Evolutionary conservation across 2,888 invertebrate genomes (phyloP), one percentile per base, ranked within the genome.

Genomic region (Drosophila mercatorum): DNA sequence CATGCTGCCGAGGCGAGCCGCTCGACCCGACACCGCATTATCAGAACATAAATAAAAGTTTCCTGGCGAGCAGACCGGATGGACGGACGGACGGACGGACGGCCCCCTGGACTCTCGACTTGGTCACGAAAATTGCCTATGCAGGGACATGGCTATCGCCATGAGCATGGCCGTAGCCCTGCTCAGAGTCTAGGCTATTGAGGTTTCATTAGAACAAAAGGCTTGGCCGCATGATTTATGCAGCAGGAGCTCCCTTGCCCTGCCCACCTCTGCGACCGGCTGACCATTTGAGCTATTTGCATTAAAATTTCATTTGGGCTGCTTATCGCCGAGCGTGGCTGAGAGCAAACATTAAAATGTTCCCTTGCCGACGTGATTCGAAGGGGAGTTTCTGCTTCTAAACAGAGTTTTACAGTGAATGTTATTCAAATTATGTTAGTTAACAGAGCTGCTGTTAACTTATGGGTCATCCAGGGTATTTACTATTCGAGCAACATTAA

Each of bases 201-300:
- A 79, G 68, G 76, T 69, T 69, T 75, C 51, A 64, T 73, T 79
- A 69, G 78, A 79, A 79, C 72, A 79, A 79, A 78, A 78, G 78
- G 79, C 72, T 80, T 79, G 74, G 63, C 78, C 68, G 56, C 68
- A 87, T 87, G 84, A 83, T 83, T 83, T 87, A 83, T 83, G 84
- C 86, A 83, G 62, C 62, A 63, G n/a, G 52, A 17, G 49, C 11
- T 51, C 12, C 17, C 4, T 3, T 51, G 51, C 51, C 51, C 51
- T 8, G 34, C 51, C 36, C 17, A 22, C 17, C 22, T 52, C 51
- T 17, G 34, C 49, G 49, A n/a, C 49, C 5, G 5, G 43, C 57
- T 83, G 79, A 58, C 83, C 83, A 75, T 55, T 72, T 72, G 31
- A 77, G 77, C 73, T 78, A 69, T 83, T 87, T 83, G 80, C 84